Base-by-base conservation (phyloP, 2,113 vertebrate species). In the Tenrec ecaudatus region DNA sequence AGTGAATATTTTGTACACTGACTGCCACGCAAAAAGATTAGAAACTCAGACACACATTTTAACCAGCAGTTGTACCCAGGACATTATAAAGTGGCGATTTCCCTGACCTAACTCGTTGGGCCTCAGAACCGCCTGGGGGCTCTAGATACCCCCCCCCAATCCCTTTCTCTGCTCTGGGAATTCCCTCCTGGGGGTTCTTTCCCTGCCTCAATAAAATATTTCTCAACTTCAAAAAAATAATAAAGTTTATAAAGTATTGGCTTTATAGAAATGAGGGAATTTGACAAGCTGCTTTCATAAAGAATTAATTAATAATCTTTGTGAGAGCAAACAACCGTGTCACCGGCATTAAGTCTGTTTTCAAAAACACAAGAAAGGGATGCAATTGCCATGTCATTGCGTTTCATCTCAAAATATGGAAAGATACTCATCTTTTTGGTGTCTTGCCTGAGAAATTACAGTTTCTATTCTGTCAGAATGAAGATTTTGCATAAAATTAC, bases 381-480 rank as follows among this genome's bases (percentile, higher is more conserved):
- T 80, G 23, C 15, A 38, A 76, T 81, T 86, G 25, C 53, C 62
- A 25, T 87, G 38, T 73, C 33, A 71, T 77, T 83, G 22, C 58
- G 83, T 93, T 84, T 89, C 9, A 91, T 86, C 36, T 91, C 71
- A 90, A 87, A 92, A 89, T 87, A 82, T 57, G 12, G 89, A 73
- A 31, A 82, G 62, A 53, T 53, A 89, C 6, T 77, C 23, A 93
- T 94, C 64, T 90, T 90, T 82, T 86, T 68, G 80, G 83, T 62
- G 90, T 20, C n/a, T 93, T 95, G n/a, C 43, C 53, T 85, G 62
- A 43, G 77, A 94, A 93, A 81, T 95, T 89, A 79, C 15, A 91
- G 66, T 91, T 31, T 68, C 53, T 94, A 27, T 60, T 79, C 69
- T 73, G 43, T 9, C 10, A 53, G 92, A 91, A 88, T 94, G 92